Percentiles rank a stretch among this genome's conserved stretches.
These are phyloP conservation scores for Argopecten irradians DNA, from an alignment of 1,140 invertebrate genomes.

Conservation along the genomic window DNA sequence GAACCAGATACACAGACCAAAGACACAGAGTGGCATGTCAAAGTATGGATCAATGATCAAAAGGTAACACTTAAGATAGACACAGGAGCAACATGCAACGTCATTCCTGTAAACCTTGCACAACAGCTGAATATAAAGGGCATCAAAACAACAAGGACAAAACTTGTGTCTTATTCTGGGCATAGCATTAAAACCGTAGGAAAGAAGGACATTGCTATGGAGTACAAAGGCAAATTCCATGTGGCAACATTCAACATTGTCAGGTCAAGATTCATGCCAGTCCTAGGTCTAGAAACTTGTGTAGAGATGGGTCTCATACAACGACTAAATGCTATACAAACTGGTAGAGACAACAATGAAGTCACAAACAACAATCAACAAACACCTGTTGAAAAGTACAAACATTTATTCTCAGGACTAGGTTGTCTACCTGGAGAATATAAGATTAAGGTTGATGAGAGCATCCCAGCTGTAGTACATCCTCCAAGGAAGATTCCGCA, in stretches of 20 bases:
- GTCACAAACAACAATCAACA: no score
- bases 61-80: conserved; percentile 29
- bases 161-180: conserved; percentile 24
- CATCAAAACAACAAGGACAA: not conserved
- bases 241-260: conserved; percentile 23
- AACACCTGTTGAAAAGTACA: no score
- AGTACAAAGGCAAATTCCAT: conserved; percentile 9
- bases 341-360: no score
- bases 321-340: no score
- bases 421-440: no score
- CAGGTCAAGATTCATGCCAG: no score
- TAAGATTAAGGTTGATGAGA: no score
- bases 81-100: conserved; percentile 31
- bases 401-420: no score
- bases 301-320: no score
- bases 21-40: not conserved
- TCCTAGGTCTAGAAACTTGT: no score
- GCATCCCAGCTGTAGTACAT: no score
- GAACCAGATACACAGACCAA: not conserved
- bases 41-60: not conserved
- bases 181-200: not conserved
- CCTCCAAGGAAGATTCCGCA: no score
- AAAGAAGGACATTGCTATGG: not conserved
- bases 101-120: not conserved
- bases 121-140: not conserved